Evolutionary conservation across 2,888 invertebrate genomes (phyloP).

Genomic region (Oscheius sp.): DNA sequence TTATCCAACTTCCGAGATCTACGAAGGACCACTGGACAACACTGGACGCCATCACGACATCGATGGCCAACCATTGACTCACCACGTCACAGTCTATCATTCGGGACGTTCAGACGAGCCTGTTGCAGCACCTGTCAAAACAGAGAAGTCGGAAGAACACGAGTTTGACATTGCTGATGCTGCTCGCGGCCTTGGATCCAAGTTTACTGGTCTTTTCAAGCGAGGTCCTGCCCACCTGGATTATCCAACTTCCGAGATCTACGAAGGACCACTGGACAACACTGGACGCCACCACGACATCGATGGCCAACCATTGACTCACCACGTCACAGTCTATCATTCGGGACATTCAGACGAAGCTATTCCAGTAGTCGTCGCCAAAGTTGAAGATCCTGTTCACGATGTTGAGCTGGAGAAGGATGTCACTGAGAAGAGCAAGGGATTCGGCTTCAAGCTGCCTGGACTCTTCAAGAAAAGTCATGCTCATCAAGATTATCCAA

Average conservation of each 20-base stretch:
- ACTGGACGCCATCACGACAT: conserved; percentile 33
- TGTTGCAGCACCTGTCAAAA: neutral
- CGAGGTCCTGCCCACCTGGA: conserved; percentile 52
- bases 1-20: conserved; percentile 54
- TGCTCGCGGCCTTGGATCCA: conserved; percentile 36
- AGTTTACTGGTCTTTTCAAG: conserved; percentile 56
- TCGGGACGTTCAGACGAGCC: conserved; percentile 42
- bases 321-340: conserved; percentile 54
- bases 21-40: conserved; percentile 44
- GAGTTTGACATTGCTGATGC: conserved; percentile 29
- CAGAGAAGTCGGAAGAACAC: neutral
- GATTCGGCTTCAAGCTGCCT: no score
- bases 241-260: conserved; percentile 55
- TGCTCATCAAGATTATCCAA: conserved; percentile 52
- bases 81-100: conserved; percentile 50
- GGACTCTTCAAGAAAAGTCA: conserved; percentile 17
- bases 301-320: conserved; percentile 47
- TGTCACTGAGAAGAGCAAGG: no score
- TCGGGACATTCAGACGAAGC: conserved; percentile 44
- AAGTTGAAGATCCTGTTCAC: no score
- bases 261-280: conserved; percentile 47
- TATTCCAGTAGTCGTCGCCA: no score
- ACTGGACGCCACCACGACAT: conserved; percentile 45
- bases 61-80: conserved; percentile 41
- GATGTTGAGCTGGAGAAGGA: no score